Percentiles rank a stretch among this genome's conserved stretches.
phyloP scores from a whole-genome alignment of 2,888 invertebrate species.

The Osmoderma eremita region DNA sequence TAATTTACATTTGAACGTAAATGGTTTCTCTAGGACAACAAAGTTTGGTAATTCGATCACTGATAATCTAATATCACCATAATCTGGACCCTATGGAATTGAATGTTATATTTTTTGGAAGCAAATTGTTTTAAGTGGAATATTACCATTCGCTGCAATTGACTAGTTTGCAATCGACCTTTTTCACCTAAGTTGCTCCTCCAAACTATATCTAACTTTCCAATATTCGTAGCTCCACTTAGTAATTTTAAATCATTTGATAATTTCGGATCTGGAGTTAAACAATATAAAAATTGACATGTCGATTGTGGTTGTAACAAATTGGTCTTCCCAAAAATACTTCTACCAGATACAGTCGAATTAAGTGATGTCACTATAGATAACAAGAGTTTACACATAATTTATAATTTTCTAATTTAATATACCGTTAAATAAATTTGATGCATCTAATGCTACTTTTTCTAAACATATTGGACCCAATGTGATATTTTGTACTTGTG shows the following conservation, averaged over 20 bases:
- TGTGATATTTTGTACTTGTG: slow-evolving; percentile 91
- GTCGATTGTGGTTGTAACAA: slow-evolving; percentile 89
- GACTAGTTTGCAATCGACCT: slow-evolving; percentile 96
- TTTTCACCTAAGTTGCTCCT: slow-evolving; percentile 95
- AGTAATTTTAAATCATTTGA: slow-evolving; percentile 81
- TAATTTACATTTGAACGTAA: slow-evolving; percentile 82
- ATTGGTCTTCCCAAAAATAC: slow-evolving; percentile 82
- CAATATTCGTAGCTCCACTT: slow-evolving; percentile 87
- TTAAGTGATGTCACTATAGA: slow-evolving; percentile 76
- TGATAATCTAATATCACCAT: slow-evolving; percentile 89
- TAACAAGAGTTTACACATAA: slow-evolving; percentile 3
- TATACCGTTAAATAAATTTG: slow-evolving; percentile 86
- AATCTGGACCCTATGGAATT: slow-evolving; percentile 80
- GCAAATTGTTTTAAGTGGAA: neutral
- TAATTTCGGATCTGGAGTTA: slow-evolving; percentile 82
- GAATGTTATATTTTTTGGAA: slow-evolving; percentile 2
- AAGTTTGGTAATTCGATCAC: slow-evolving; percentile 87
- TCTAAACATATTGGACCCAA: slow-evolving; percentile 92
- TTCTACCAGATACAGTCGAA: slow-evolving; percentile 72
- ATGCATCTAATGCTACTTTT: slow-evolving; percentile 92
- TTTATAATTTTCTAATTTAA: slow-evolving; percentile 68
- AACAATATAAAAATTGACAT: slow-evolving; percentile 93
- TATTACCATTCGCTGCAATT: slow-evolving; percentile 85
- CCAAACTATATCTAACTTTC: slow-evolving; percentile 98
- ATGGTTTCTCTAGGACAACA: slow-evolving; percentile 83